Conservation (phyloP, 2,797 vertebrate genomes). For the Delichon dasypus region DNA sequence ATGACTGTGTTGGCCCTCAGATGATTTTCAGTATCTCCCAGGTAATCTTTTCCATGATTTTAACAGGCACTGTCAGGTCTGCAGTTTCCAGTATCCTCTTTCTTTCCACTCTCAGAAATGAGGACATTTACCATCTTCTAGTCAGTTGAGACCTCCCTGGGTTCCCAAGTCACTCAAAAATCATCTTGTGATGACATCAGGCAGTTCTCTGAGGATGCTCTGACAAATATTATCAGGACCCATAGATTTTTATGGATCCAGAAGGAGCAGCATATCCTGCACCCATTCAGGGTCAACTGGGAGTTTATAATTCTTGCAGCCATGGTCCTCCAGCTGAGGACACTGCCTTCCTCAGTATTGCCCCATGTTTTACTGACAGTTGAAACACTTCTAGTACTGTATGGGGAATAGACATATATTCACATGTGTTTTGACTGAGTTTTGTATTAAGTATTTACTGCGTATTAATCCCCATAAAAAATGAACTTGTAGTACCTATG, state of each 20-base stretch:
- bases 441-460: not conserved
- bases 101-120: not conserved
- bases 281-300: too few species aligned
- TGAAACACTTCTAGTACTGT: fast-evolving
- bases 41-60: not conserved
- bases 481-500: not conserved
- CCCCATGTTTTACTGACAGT: not conserved
- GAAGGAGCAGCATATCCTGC: too few species aligned
- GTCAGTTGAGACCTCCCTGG: not conserved
- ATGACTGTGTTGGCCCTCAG: not conserved
- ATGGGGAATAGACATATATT: not conserved
- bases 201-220: not conserved
- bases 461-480: not conserved
- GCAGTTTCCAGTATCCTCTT: not conserved
- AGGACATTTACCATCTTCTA: not conserved
- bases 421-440: not conserved
- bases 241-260: not conserved
- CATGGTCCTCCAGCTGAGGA: not conserved
- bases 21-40: not conserved
- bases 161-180: not conserved
- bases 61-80: not conserved
- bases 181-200: not conserved
- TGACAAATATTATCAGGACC: not conserved
- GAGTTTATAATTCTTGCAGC: not conserved
- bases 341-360: not conserved